phyloP scores from a whole-genome alignment of 2,888 invertebrate genomes.

The Lamproptera curius region DNA sequence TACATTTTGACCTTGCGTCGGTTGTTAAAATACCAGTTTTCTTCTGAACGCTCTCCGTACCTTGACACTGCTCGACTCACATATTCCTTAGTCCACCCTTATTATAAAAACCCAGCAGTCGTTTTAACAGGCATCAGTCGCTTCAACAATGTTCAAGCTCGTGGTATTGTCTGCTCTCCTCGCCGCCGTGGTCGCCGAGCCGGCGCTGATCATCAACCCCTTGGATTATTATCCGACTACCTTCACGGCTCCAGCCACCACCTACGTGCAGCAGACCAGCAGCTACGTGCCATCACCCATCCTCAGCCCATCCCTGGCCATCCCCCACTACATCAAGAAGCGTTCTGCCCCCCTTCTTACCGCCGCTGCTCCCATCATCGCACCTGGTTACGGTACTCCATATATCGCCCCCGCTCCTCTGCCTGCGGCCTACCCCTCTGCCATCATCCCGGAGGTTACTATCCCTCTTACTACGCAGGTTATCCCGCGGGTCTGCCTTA shows the following conservation, averaged over 20 bases:
- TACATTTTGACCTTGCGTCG: too few species aligned
- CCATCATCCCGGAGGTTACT: not conserved
- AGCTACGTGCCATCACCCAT: constrained; percentile 36
- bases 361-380: not conserved
- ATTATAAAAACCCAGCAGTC: too few species aligned
- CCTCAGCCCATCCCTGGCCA: constrained; percentile 20
- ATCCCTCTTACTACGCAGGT: constrained; percentile 1
- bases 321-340: constrained; percentile 44
- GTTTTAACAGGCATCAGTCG: constrained; percentile 1
- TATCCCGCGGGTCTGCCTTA: constrained; percentile 6
- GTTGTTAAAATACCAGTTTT: too few species aligned
- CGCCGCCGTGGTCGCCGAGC: constrained; percentile 59
- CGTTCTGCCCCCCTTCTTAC: constrained; percentile 39
- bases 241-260: constrained; percentile 21
- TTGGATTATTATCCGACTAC: constrained; percentile 8
- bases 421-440: constrained; percentile 23
- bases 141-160: constrained; percentile 33
- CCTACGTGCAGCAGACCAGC: constrained; percentile 23
- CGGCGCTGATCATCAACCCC: too few species aligned
- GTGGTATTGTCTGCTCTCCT: constrained; percentile 68
- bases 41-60: too few species aligned
- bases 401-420: constrained; percentile 1
- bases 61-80: too few species aligned
- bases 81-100: too few species aligned
- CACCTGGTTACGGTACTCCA: not conserved